Evolutionary conservation across 2,113 vertebrate genomes (phyloP).

Genomic region (Otocyon megalotis): DNA sequence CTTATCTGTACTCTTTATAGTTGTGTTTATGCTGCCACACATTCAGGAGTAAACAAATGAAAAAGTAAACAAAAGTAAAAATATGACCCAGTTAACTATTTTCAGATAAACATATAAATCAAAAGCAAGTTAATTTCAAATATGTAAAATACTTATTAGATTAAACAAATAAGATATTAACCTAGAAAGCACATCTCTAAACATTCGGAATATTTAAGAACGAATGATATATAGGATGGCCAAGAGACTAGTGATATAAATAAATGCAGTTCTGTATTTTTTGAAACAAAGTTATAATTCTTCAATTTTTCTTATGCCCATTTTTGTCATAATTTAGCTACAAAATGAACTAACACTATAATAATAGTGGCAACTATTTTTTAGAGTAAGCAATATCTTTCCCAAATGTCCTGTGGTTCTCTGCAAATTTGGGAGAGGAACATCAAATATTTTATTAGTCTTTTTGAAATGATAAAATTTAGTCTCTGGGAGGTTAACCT

Average conservation of each 20-base stretch:
- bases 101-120: conserved; percentile 68
- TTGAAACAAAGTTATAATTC: not conserved
- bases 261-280: not conserved
- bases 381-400: conserved; percentile 4
- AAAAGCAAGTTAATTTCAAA: conserved; percentile 59
- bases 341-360: not conserved
- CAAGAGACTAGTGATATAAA: conserved; percentile 8
- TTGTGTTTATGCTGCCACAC: conserved; percentile 83
- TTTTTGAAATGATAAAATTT: conserved; percentile 38
- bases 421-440: not conserved
- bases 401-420: not conserved
- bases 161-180: conserved; percentile 47
- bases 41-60: conserved; percentile 81
- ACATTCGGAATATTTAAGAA: not conserved
- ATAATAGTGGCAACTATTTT: not conserved
- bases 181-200: not conserved
- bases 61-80: conserved; percentile 81
- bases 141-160: conserved; percentile 58
- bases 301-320: not conserved
- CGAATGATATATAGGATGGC: not conserved
- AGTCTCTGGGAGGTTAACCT: not conserved
- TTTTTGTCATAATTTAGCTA: conserved; percentile 24
- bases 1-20: conserved; percentile 86
- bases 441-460: not conserved
- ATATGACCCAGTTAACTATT: conserved; percentile 52